These are phyloP conservation scores for Drosophila guanche DNA, from an alignment of 1,140 invertebrate species.

Conservation along the genomic window DNA sequence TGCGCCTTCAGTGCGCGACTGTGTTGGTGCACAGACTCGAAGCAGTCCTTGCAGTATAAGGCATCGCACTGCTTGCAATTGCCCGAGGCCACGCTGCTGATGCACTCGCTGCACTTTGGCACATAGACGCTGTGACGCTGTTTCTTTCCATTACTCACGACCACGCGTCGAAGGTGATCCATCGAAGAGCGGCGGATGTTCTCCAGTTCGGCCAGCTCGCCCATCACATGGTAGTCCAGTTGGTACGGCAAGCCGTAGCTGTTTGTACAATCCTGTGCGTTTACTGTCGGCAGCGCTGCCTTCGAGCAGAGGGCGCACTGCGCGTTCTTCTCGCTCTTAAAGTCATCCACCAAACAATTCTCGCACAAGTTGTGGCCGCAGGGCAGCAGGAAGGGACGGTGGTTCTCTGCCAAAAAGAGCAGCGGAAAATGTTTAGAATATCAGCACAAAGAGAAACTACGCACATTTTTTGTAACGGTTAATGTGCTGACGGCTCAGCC, in stretches of 20 bases:
- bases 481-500: too few species aligned
- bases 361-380: conserved; percentile 75
- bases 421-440: conserved; percentile 22
- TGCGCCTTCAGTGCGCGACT: conserved; percentile 67
- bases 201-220: conserved; percentile 28
- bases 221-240: conserved; percentile 68
- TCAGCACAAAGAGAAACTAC: conserved; percentile 2
- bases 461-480: too few species aligned
- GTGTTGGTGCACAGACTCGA: conserved; percentile 55
- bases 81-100: conserved; percentile 18
- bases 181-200: conserved; percentile 25
- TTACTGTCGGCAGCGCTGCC: conserved; percentile 36
- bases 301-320: conserved; percentile 53
- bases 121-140: conserved; percentile 11
- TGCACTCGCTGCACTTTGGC: conserved; percentile 65
- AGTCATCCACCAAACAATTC: conserved; percentile 50
- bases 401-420: conserved; percentile 14
- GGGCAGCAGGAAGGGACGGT: conserved; percentile 62
- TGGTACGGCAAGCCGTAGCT: conserved; percentile 40
- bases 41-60: conserved; percentile 64
- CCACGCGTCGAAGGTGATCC: conserved; percentile 33
- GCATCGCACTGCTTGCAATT: conserved; percentile 64
- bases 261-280: conserved; percentile 18
- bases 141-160: neutral
- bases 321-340: conserved; percentile 23